A percentile compares a stretch with the other conserved stretches of the same genome.
These are phyloP conservation scores for Apteryx owenii DNA, from an alignment of 2,113 vertebrate genomes.

Conservation along the genomic window DNA sequence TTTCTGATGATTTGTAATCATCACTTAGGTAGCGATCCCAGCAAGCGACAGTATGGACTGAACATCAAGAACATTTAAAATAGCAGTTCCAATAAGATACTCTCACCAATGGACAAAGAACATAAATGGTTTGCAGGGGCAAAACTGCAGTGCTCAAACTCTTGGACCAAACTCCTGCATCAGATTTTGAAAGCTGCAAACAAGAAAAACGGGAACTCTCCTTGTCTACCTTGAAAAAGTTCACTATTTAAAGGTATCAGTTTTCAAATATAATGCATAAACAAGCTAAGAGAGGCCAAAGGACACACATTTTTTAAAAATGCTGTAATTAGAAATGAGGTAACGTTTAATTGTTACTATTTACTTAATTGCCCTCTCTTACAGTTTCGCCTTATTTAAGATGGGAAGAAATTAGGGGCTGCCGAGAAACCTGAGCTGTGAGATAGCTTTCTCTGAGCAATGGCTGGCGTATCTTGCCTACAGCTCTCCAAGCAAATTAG, in stretches of 20 bases:
- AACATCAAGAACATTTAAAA: not conserved
- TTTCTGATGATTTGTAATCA: not conserved
- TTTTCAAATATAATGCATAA: not conserved
- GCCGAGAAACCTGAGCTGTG: not conserved
- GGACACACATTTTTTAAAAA: not conserved
- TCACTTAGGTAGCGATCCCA: not conserved
- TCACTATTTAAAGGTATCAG: not conserved
- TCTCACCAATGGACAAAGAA: not conserved
- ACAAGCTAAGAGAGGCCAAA: not conserved
- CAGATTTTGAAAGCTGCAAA: not conserved
- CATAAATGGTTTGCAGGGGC: not conserved
- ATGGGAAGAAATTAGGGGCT: not conserved
- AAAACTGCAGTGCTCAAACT: not conserved
- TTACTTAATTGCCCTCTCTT: not conserved
- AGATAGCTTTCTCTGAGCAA: not conserved
- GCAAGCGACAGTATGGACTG: not conserved
- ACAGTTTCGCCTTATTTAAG: not conserved
- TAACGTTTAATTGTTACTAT: constrained; percentile 3
- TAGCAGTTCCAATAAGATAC: not conserved
- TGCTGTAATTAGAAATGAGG: not conserved
- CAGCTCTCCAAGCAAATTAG: not conserved
- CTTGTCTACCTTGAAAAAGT: not conserved
- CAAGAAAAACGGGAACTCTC: not conserved
- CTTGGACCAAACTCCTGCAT: not conserved
- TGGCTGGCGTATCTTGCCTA: not conserved